Percentiles rank a stretch among this genome's conserved stretches.
phyloP scores from a whole-genome alignment of 2,797 vertebrate genomes.

The Bryconaethiops microstoma region DNA sequence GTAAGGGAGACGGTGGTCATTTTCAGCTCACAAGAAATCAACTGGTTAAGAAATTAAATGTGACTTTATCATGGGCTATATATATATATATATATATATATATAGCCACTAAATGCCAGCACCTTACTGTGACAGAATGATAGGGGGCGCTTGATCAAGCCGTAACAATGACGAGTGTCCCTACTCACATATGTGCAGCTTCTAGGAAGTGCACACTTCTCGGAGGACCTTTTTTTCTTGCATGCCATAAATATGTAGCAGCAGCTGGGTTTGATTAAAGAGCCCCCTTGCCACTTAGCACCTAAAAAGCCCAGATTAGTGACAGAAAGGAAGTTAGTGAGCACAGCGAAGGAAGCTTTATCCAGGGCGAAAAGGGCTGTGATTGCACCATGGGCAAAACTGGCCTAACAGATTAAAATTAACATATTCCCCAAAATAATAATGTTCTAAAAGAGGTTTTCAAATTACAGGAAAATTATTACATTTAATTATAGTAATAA shows the following conservation, averaged over 20 bases:
- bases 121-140: constrained; percentile 21
- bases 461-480: too few species aligned
- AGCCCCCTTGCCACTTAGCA: constrained; percentile 14
- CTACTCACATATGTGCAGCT: not conserved
- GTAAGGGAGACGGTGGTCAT: constrained; percentile 23
- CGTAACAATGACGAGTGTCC: constrained; percentile 6
- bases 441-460: too few species aligned
- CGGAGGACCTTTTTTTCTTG: constrained; percentile 21
- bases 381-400: not conserved
- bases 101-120: constrained; percentile 30
- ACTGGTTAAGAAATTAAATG: constrained; percentile 40
- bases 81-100: constrained; percentile 10
- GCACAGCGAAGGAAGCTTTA: constrained; percentile 23
- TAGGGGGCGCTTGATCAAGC: constrained; percentile 31
- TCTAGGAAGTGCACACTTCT: not conserved
- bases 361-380: constrained; percentile 22
- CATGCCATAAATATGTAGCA: constrained; percentile 31
- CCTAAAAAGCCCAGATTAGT: constrained; percentile 40
- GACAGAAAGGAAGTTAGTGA: constrained; percentile 16
- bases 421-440: too few species aligned
- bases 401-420: not conserved
- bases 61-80: constrained; percentile 1
- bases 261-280: constrained; percentile 38
- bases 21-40: constrained; percentile 16
- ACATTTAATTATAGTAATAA: too few species aligned